A percentile compares a stretch with the other conserved stretches of the same genome.
Evolutionary conservation across 2,888 invertebrate genomes (phyloP).

Genomic region (Chrysotoxum bicinctum): DNA sequence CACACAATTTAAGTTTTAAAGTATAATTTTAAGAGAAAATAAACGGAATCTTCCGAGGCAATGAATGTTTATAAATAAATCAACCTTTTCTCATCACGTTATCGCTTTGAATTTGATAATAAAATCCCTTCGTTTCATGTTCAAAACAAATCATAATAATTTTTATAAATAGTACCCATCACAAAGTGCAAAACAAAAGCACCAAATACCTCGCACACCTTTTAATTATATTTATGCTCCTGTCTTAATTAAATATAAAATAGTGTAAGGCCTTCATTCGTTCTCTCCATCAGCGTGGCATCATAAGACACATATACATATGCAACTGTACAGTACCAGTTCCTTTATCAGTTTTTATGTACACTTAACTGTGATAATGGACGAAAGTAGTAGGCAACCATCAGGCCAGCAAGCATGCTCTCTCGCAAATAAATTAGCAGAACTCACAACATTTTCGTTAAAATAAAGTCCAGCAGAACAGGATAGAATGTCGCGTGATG

Average conservation of each 20-base stretch:
- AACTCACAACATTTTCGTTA: constrained; percentile 44
- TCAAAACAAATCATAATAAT: background rate
- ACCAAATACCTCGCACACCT: constrained; percentile 8
- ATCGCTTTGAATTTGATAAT: background rate
- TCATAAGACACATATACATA: background rate
- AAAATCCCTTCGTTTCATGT: background rate
- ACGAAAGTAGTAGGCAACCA: background rate
- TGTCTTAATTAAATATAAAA: constrained; percentile 13
- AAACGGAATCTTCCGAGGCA: no score
- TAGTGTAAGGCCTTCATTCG: background rate
- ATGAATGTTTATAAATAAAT: no score
- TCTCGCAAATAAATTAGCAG: constrained; percentile 59
- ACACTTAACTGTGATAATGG: background rate
- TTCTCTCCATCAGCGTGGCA: background rate
- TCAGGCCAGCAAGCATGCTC: background rate
- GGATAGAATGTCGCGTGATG: constrained; percentile 61
- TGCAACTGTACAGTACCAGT: background rate
- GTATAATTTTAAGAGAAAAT: no score
- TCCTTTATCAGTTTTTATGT: background rate
- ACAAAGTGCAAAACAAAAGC: background rate
- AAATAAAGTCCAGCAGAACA: constrained; percentile 30
- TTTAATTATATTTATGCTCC: background rate
- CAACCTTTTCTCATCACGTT: background rate
- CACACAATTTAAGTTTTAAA: no score
- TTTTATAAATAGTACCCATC: background rate